phyloP scores from a whole-genome alignment of 2,113 vertebrate genomes.

The Malurus cyaneus region DNA sequence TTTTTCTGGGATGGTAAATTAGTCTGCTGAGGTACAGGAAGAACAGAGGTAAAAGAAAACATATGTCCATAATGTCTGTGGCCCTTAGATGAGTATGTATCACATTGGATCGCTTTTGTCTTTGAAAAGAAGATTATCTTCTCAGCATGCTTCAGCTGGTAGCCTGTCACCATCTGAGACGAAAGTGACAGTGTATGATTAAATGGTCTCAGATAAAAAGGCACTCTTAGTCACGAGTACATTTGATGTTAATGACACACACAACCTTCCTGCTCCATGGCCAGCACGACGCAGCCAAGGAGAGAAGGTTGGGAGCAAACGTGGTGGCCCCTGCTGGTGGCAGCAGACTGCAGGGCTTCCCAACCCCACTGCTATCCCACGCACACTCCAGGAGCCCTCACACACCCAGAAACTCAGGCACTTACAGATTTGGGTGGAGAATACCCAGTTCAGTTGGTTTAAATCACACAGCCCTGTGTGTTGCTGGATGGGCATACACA shows the following conservation, averaged over 20 bases:
- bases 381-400: not conserved
- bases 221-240: not conserved
- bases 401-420: not conserved
- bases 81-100: not conserved
- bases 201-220: not conserved
- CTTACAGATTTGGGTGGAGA: fast-evolving
- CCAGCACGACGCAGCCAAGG: fast-evolving
- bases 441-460: not conserved
- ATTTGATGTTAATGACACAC: not conserved
- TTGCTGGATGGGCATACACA: not conserved
- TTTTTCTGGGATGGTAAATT: not conserved
- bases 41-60: not conserved
- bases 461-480: not conserved
- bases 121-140: not conserved
- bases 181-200: not conserved
- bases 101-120: not conserved
- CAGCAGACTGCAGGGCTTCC: not conserved
- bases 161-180: not conserved
- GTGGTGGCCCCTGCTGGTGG: not conserved
- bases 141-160: not conserved
- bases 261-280: not conserved
- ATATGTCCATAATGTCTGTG: not conserved
- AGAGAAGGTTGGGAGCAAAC: not conserved
- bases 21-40: not conserved
- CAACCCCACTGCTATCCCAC: fast-evolving